Evolutionary conservation across 2,888 invertebrate genomes (phyloP).

Genomic region (Odontomyia ornata): DNA sequence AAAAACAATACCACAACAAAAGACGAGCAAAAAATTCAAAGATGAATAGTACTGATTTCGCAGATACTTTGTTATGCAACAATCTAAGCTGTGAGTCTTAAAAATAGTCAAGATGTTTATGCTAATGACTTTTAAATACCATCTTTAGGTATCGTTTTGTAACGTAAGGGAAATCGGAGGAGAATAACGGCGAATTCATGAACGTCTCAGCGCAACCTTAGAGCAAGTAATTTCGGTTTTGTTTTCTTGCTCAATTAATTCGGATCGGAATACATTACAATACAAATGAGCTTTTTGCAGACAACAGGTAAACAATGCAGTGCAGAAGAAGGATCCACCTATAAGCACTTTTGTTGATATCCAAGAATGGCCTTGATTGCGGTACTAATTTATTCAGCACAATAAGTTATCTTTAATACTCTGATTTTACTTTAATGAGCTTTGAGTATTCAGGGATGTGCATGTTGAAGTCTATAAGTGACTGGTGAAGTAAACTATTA

Average conservation of each 20-base stretch:
- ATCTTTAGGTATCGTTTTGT: neutral
- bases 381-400: too few relatives aligned
- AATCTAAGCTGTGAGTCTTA: neutral
- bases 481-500: too few relatives aligned
- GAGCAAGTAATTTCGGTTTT: neutral
- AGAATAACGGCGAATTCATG: neutral
- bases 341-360: too few relatives aligned
- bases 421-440: too few relatives aligned
- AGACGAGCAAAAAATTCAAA: neutral
- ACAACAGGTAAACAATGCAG: neutral
- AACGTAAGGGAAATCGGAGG: too few relatives aligned
- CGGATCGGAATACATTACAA: neutral
- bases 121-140: constrained; percentile 15
- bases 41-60: neutral
- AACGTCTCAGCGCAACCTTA: neutral
- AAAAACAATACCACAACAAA: too few relatives aligned
- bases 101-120: constrained; percentile 16
- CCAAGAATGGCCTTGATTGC: too few relatives aligned
- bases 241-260: neutral
- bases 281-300: neutral
- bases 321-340: too few relatives aligned
- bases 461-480: too few relatives aligned
- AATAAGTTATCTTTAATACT: too few relatives aligned
- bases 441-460: too few relatives aligned
- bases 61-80: neutral